phyloP scores from a whole-genome alignment of 2,888 invertebrate species.

The Tetranychus piercei region DNA sequence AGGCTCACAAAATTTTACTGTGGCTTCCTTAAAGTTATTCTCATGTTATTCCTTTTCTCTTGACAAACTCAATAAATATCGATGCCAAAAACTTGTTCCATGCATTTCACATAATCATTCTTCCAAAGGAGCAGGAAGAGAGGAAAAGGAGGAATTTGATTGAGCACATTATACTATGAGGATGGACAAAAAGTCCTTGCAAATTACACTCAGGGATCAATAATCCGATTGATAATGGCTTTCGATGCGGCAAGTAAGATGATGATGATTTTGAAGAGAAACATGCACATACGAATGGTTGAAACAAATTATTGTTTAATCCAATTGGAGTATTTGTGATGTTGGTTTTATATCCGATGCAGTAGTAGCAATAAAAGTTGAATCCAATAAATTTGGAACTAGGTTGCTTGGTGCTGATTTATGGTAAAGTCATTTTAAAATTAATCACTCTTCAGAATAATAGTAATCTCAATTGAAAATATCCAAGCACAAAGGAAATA shows the following conservation, averaged over 20 bases:
- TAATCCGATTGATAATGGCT: background rate
- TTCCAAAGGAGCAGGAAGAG: background rate
- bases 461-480: background rate
- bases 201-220: no score
- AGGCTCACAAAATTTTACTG: background rate
- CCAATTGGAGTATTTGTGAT: background rate
- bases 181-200: no score
- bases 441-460: background rate
- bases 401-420: background rate
- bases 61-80: background rate
- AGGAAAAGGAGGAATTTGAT: background rate
- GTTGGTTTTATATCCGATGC: no score
- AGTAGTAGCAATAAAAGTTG: no score
- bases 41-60: background rate
- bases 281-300: background rate
- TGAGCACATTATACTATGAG: no score
- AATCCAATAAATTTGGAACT: background rate
- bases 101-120: background rate
- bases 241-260: background rate
- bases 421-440: background rate
- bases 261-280: background rate
- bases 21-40: conserved; percentile 1
- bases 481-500: background rate
- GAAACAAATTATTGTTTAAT: background rate
- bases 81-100: background rate